phyloP scores from a whole-genome alignment of 2,888 invertebrate species.

The Hemicrepidius hirtus region DNA sequence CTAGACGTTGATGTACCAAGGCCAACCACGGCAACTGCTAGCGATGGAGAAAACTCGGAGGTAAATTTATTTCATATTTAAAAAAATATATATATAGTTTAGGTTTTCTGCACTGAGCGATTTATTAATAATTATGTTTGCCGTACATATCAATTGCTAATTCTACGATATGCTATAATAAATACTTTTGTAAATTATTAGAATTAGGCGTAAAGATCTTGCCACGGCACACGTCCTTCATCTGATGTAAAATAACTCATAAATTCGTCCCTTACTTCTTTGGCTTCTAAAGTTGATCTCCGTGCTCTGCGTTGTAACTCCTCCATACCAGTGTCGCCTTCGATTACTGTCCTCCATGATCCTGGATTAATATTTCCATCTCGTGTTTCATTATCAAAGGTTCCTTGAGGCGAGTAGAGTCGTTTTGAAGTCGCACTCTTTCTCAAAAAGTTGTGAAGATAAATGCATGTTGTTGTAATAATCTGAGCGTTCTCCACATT shows the following conservation, averaged over 20 bases:
- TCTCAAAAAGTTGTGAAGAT: slow-evolving; percentile 12
- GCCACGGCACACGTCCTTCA: slow-evolving; percentile 3
- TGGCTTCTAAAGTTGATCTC: slow-evolving; percentile 1
- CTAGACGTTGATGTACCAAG: too few species aligned
- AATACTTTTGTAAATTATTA: neutral
- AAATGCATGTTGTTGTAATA: slow-evolving; percentile 12
- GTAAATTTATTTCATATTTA: neutral
- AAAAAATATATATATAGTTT: too few species aligned
- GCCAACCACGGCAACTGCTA: neutral
- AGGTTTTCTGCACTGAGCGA: too few species aligned
- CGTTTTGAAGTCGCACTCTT: neutral
- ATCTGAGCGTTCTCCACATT: too few species aligned
- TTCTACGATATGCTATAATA: neutral
- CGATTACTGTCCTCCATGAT: slow-evolving; percentile 3
- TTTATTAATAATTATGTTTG: too few species aligned
- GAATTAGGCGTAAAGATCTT: slow-evolving; percentile 2
- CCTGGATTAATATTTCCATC: neutral
- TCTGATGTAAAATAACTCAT: slow-evolving; percentile 3
- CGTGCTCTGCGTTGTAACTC: slow-evolving; percentile 9
- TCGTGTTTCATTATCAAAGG: slow-evolving; percentile 3
- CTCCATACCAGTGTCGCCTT: neutral
- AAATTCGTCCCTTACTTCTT: slow-evolving; percentile 13
- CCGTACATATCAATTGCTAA: neutral
- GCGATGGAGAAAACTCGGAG: neutral
- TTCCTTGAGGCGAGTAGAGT: neutral